Percentiles rank a stretch among this genome's conserved stretches.
These are phyloP conservation scores for Parotocinclus haroldoi DNA, from an alignment of 2,797 vertebrate genomes.

Conservation along the genomic window DNA sequence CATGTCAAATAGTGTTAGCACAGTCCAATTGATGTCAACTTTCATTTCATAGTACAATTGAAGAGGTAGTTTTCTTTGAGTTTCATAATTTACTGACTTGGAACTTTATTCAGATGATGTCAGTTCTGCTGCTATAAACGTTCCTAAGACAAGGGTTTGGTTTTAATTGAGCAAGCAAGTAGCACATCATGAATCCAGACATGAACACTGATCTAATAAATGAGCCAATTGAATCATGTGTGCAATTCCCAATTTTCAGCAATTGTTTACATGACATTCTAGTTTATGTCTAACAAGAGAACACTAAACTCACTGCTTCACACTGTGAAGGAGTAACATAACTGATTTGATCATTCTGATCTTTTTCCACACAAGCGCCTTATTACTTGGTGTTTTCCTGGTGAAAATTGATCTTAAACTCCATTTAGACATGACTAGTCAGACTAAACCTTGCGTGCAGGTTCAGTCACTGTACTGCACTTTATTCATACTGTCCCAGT, in stretches of 20 bases:
- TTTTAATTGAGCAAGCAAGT: conserved; percentile 2
- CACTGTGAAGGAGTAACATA: background rate
- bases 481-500: background rate
- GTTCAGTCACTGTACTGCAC: background rate
- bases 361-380: background rate
- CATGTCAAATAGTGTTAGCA: background rate
- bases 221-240: background rate
- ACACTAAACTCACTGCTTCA: conserved; percentile 7
- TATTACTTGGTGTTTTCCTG: background rate
- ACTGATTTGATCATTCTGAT: background rate
- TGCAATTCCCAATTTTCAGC: background rate
- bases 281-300: background rate
- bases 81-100: background rate
- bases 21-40: background rate
- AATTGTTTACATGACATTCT: conserved; percentile 20
- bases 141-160: background rate
- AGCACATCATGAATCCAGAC: background rate
- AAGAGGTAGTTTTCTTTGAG: background rate
- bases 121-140: background rate
- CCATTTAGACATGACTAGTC: background rate
- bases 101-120: background rate
- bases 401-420: conserved; percentile 1
- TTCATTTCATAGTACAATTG: background rate
- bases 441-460: background rate
- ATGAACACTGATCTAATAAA: background rate